Conservation (phyloP, 1,140 invertebrate species). For the Maconellicoccus hirsutus region DNA sequence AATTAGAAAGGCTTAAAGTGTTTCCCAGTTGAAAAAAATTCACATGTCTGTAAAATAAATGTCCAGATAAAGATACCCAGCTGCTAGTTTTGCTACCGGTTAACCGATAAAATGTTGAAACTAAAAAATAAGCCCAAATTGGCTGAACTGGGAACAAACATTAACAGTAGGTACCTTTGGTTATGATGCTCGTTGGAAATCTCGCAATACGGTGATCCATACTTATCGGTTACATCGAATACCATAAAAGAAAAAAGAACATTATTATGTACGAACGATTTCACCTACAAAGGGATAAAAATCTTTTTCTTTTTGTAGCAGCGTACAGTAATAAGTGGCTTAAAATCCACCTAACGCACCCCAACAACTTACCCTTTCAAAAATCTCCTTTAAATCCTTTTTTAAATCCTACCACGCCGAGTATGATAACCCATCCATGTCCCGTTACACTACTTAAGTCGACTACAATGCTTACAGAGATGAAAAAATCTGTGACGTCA, state of each 20-base stretch:
- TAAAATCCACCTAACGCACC: background rate
- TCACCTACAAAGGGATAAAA: constrained; percentile 4
- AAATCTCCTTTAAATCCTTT: constrained; percentile 5
- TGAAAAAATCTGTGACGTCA: constrained; percentile 1
- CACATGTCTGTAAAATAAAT: no score
- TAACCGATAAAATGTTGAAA: no score
- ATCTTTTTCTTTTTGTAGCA: background rate
- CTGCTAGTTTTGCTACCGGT: no score
- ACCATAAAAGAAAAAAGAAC: background rate
- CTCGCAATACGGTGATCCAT: background rate
- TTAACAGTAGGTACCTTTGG: no score
- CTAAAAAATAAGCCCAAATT: no score
- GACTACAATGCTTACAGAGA: background rate
- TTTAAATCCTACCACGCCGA: background rate
- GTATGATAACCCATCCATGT: background rate
- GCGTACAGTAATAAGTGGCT: background rate
- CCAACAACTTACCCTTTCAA: background rate
- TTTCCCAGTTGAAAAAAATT: no score
- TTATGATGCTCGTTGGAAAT: background rate
- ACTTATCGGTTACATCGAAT: background rate
- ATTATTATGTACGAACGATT: constrained; percentile 9
- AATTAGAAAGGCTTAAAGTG: no score
- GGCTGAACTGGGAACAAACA: no score
- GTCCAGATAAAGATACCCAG: no score
- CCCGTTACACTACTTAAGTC: background rate